These are phyloP conservation scores for Homarus gammarus DNA, from an alignment of 2,888 invertebrate genomes.

Conservation along the genomic window DNA sequence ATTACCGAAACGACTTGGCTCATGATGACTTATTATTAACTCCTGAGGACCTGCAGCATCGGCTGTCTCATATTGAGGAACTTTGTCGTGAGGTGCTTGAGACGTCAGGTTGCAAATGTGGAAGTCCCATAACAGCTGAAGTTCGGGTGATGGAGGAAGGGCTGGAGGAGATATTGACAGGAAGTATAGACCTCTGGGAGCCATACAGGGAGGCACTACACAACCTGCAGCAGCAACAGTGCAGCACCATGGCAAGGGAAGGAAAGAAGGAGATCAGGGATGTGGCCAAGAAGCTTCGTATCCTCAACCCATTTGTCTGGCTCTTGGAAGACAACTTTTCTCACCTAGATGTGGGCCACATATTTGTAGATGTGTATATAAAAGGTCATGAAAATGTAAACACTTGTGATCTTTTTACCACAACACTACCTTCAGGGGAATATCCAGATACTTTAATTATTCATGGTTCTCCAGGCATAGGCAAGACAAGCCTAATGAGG, in stretches of 20 bases:
- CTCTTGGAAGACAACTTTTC: neutral
- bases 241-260: conserved; percentile 7
- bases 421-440: neutral
- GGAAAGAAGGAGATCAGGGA: conserved; percentile 27
- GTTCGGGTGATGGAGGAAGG: neutral
- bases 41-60: neutral
- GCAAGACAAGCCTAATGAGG: conserved; percentile 26
- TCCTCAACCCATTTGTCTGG: conserved; percentile 41
- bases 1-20: conserved; percentile 15
- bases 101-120: neutral
- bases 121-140: neutral
- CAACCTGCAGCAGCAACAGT: neutral
- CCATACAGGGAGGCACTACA: conserved; percentile 28
- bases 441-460: neutral
- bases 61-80: neutral
- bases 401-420: neutral
- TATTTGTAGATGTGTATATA: conserved; percentile 16
- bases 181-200: conserved; percentile 27
- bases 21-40: conserved; percentile 7
- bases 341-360: conserved; percentile 20
- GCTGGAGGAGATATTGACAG: conserved; percentile 3
- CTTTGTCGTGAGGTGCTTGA: neutral
- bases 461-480: conserved; percentile 18
- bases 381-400: neutral
- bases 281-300: neutral